A percentile compares a stretch with the other conserved stretches of the same genome.
Conservation (phyloP, 1,140 invertebrate species). For the Drosophila aff. region DNA sequence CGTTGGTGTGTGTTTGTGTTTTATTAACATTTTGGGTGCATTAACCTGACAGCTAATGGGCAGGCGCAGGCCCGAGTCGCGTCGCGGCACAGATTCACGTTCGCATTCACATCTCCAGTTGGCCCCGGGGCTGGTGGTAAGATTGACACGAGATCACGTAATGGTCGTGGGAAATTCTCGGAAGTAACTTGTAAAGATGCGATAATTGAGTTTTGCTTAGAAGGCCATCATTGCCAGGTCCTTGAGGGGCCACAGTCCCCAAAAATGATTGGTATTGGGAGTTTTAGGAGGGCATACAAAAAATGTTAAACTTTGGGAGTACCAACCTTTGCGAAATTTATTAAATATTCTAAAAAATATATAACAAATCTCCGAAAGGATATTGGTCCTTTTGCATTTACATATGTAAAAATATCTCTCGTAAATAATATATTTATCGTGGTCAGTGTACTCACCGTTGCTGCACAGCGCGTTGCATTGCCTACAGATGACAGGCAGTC, state of each 20-base stretch:
- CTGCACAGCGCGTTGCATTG: slow-evolving; percentile 85
- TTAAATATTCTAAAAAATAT: neutral
- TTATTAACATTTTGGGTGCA: slow-evolving; percentile 82
- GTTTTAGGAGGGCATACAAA: neutral
- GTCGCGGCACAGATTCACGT: slow-evolving; percentile 32
- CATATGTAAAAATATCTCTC: neutral
- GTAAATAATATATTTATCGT: neutral
- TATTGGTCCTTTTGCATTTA: neutral
- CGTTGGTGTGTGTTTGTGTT: slow-evolving; percentile 47
- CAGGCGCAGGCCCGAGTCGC: slow-evolving; percentile 34
- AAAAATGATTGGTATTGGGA: slow-evolving; percentile 19
- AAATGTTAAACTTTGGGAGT: neutral
- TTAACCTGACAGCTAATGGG: slow-evolving; percentile 71
- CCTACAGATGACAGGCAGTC: slow-evolving; percentile 83
- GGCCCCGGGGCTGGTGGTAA: slow-evolving; percentile 24
- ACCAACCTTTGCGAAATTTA: neutral
- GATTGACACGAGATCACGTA: slow-evolving; percentile 46
- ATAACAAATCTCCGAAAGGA: neutral
- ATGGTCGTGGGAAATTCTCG: slow-evolving; percentile 40
- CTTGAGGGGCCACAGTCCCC: slow-evolving; percentile 19
- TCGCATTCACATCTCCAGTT: slow-evolving; percentile 23
- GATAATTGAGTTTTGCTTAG: slow-evolving; percentile 41
- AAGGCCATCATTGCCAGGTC: slow-evolving; percentile 8
- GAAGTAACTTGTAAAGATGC: slow-evolving; percentile 50
- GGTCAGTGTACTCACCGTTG: slow-evolving; percentile 74